phyloP scores from a whole-genome alignment of 2,888 invertebrate genomes.

The Acanthococcus lagerstroemiae region DNA sequence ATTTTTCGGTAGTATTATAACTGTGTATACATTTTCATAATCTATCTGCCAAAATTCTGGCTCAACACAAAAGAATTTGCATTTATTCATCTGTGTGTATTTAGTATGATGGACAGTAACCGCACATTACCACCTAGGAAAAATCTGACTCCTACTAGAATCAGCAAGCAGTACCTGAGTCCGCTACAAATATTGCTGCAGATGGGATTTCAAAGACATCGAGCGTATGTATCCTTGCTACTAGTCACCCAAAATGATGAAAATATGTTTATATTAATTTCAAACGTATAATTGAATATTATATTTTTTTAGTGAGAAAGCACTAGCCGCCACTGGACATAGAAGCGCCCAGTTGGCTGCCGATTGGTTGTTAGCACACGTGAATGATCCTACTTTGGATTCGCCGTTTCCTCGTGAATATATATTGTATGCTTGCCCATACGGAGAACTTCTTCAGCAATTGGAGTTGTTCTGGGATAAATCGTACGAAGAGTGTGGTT shows the following conservation, averaged over 20 bases:
- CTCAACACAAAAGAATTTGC: too few relatives aligned
- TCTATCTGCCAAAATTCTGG: too few relatives aligned
- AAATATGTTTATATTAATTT: neutral
- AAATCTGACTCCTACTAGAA: conserved; percentile 60
- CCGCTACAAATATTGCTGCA: conserved; percentile 73
- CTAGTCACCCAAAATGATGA: neutral
- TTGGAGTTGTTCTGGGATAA: conserved; percentile 68
- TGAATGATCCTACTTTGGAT: conserved; percentile 72
- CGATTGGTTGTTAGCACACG: conserved; percentile 83
- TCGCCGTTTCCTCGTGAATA: conserved; percentile 70
- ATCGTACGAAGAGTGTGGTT: conserved; percentile 61
- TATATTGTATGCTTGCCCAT: conserved; percentile 77
- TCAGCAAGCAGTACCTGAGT: conserved; percentile 60
- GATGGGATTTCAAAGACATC: conserved; percentile 78
- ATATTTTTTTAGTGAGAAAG: conserved; percentile 46
- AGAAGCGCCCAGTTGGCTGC: conserved; percentile 78
- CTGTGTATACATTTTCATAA: too few relatives aligned
- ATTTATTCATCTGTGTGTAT: too few relatives aligned
- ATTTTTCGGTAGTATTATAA: too few relatives aligned
- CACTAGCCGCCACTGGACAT: conserved; percentile 80
- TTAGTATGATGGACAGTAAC: too few relatives aligned
- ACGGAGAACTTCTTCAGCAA: conserved; percentile 60
- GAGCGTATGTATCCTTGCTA: conserved; percentile 59
- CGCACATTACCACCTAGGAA: conserved; percentile 65
- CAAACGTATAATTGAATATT: neutral